phyloP scores from a whole-genome alignment of 2,113 vertebrate species.

The Oxygymnocypris stewartii region DNA sequence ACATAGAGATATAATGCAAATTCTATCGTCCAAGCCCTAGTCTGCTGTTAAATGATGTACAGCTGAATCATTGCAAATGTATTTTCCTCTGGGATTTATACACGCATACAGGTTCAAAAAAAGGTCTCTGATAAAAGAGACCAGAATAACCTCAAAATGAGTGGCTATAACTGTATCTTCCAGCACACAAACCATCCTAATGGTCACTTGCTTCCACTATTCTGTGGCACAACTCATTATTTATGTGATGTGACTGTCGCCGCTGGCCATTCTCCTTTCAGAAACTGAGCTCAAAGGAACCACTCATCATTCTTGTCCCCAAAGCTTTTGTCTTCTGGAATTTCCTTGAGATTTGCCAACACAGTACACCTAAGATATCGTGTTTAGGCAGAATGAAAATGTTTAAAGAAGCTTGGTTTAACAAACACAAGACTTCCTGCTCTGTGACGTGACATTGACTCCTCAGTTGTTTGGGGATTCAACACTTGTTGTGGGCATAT shows the following conservation, averaged over 20 bases:
- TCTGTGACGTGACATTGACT: constrained; percentile 49
- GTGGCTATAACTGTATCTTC: neutral
- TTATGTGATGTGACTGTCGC: neutral
- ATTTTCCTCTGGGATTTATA: neutral
- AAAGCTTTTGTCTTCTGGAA: neutral
- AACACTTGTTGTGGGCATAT: constrained; percentile 46
- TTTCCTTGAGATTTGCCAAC: neutral
- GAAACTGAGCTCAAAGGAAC: neutral
- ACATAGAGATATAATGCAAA: neutral
- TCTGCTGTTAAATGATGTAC: neutral
- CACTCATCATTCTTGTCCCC: neutral
- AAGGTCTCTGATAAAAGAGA: neutral
- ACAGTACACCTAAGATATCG: neutral
- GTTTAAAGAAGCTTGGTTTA: neutral
- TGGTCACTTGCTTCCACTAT: neutral
- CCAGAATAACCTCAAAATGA: neutral
- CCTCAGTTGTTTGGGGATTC: constrained; percentile 44
- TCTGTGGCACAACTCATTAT: constrained; percentile 20
- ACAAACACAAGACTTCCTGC: neutral
- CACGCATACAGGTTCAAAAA: neutral
- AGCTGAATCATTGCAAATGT: neutral
- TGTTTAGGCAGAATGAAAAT: neutral
- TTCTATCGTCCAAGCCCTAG: neutral
- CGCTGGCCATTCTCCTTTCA: neutral
- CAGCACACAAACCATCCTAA: constrained; percentile 24